phyloP scores from a whole-genome alignment of 1,140 invertebrate species.

The Megalonaias nervosa region DNA sequence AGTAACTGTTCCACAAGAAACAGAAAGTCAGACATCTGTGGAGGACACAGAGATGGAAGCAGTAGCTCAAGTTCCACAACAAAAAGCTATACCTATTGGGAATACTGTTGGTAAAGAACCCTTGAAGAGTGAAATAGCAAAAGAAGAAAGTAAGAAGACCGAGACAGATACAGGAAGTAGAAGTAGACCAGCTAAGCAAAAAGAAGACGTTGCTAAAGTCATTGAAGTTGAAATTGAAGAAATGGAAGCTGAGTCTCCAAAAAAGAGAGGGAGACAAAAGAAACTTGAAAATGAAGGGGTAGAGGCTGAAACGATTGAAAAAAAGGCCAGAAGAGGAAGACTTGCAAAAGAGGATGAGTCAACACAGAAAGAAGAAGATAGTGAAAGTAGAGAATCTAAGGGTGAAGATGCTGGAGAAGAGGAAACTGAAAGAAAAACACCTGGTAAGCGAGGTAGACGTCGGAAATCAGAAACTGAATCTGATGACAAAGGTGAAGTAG shows the following conservation, averaged over 20 bases:
- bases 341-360: slow-evolving; percentile 1
- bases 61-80: slow-evolving; percentile 17
- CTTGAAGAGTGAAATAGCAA: slow-evolving; percentile 1
- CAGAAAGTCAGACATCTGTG: slow-evolving; percentile 1
- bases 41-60: slow-evolving; percentile 24
- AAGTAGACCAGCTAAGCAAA: slow-evolving; percentile 8
- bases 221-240: slow-evolving; percentile 19
- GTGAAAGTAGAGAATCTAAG: slow-evolving; percentile 17
- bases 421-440: slow-evolving; percentile 25
- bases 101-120: neutral
- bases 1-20: slow-evolving; percentile 28
- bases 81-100: slow-evolving; percentile 28
- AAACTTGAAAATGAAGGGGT: slow-evolving; percentile 26
- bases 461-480: slow-evolving; percentile 31
- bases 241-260: slow-evolving; percentile 21
- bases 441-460: slow-evolving; percentile 38
- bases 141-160: slow-evolving; percentile 2
- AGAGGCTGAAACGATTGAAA: slow-evolving; percentile 16
- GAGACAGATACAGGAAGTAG: neutral
- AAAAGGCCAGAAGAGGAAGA: slow-evolving; percentile 19
- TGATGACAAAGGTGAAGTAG: slow-evolving; percentile 36
- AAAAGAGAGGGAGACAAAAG: slow-evolving; percentile 21
- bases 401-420: slow-evolving; percentile 30
- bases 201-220: slow-evolving; percentile 22
- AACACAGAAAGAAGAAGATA: slow-evolving; percentile 19